These are phyloP conservation scores for Agrotis clavis DNA, from an alignment of 2,888 invertebrate genomes.

Conservation along the genomic window DNA sequence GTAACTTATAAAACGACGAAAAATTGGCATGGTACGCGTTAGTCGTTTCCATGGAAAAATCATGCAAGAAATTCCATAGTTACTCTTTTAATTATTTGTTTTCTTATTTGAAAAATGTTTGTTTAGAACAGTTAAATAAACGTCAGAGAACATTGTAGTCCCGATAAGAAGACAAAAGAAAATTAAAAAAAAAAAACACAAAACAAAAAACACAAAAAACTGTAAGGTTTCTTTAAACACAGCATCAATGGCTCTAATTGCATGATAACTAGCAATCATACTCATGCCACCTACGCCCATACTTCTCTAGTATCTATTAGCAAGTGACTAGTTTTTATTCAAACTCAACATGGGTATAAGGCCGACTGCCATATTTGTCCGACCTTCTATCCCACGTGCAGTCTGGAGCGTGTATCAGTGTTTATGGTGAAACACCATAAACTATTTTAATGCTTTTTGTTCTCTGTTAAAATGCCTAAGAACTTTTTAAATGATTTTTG, in stretches of 20 bases:
- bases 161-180: too few species aligned
- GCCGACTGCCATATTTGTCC: conserved; percentile 58
- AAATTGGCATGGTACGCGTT: too few species aligned
- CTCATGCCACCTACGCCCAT: conserved; percentile 32
- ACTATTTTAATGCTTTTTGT: conserved; percentile 31
- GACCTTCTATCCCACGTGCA: conserved; percentile 76
- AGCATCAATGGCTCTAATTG: neutral
- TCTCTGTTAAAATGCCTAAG: conserved; percentile 18
- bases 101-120: too few species aligned
- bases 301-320: conserved; percentile 29
- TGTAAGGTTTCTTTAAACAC: neutral
- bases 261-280: neutral
- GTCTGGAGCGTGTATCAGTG: conserved; percentile 52
- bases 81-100: too few species aligned
- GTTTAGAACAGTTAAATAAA: too few species aligned
- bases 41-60: too few species aligned
- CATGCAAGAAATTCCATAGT: too few species aligned
- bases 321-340: conserved; percentile 59
- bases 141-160: too few species aligned
- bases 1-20: too few species aligned
- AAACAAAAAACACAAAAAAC: neutral
- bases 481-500: neutral
- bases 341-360: conserved; percentile 49
- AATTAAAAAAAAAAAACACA: neutral
- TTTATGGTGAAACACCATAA: conserved; percentile 42